A percentile compares a stretch with the other conserved stretches of the same genome.
Evolutionary conservation across 2,113 vertebrate species (phyloP).

Genomic region (Pelecanoides urinatrix): DNA sequence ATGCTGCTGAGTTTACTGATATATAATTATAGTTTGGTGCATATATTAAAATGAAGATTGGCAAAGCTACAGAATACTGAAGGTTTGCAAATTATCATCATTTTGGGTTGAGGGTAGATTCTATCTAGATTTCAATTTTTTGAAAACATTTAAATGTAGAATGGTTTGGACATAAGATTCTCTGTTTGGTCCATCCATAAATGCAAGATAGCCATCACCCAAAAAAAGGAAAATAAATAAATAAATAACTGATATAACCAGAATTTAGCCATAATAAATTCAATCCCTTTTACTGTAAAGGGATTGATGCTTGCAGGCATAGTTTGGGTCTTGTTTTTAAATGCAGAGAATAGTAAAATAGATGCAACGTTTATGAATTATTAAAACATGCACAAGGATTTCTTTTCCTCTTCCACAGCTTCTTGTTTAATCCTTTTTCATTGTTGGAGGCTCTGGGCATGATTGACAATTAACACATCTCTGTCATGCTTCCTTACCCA

Average conservation of each 20-base stretch:
- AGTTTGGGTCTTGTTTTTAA: conserved; percentile 62
- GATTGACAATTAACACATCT: conserved; percentile 65
- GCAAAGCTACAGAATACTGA: background rate
- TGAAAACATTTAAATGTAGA: background rate
- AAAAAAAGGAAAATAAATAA: background rate
- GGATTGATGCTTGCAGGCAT: conserved; percentile 45
- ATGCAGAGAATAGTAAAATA: conserved; percentile 63
- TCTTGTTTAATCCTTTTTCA: conserved; percentile 44
- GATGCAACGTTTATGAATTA: conserved; percentile 71
- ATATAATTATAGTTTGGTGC: background rate
- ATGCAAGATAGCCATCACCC: background rate
- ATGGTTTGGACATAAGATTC: background rate
- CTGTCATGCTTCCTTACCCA: conserved; percentile 44
- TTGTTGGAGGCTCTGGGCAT: conserved; percentile 53
- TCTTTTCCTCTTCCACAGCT: conserved; percentile 44
- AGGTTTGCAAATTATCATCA: background rate
- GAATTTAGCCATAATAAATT: conserved; percentile 33
- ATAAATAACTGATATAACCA: background rate
- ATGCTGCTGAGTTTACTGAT: rapidly evolving
- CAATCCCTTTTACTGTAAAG: background rate
- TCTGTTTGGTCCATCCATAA: background rate
- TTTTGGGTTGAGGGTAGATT: background rate
- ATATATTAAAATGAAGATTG: background rate
- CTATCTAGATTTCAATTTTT: background rate
- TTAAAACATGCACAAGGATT: conserved; percentile 56